Base-by-base conservation (phyloP, 2,888 invertebrate genomes). In the Invenusta paracnida region DNA sequence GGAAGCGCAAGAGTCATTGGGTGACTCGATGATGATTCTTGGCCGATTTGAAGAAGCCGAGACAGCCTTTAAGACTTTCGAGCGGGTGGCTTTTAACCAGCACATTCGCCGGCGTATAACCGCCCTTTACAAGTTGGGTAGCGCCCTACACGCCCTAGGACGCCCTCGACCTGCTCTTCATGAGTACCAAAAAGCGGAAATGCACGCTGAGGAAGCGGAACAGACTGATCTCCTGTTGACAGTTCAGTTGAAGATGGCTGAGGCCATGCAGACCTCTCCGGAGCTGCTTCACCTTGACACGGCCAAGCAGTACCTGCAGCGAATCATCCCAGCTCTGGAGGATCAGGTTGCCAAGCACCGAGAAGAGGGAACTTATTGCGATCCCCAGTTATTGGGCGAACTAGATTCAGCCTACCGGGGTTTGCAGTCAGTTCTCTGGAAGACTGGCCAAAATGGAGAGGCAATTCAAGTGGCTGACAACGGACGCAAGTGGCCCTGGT, bases 401-500 rank as follows among this genome's bases (percentile, higher is more conserved):
- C 29, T 82, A 13, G 82, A 82, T 29, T 29, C 28, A 2, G n/a
- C 30, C 31, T 30, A 30, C 17, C 82, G 82, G 1, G n/a, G 82
- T 23, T 29, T 82, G 2, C 82, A 82, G 28, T 29, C 29, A 2
- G 29, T 82, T 1, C 82, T 27, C 27, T 30, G 29, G 82, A 82
- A 82, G 27, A 30, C 82, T 2, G 82, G 82, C 25, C 29, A 23
- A 29, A 29, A 27, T 30, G n/a, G 27, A 5, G 82, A 82, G 28
- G 23, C 27, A 2, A 13, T 82, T 2, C 2, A 29, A 28, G 82
- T 82, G 31, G 82, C 82, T 23, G 82, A 82, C 27, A 82, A 30
- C 13, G 23, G n/a, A 5, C 23, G 82, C n/a, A 82, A 82, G 27
- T 82, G 82, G 82, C 31, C 82, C 30, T 82, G 82, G 82, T 82